Conservation (phyloP, 23 tunicate species). For the Ascidia mentula region DNA sequence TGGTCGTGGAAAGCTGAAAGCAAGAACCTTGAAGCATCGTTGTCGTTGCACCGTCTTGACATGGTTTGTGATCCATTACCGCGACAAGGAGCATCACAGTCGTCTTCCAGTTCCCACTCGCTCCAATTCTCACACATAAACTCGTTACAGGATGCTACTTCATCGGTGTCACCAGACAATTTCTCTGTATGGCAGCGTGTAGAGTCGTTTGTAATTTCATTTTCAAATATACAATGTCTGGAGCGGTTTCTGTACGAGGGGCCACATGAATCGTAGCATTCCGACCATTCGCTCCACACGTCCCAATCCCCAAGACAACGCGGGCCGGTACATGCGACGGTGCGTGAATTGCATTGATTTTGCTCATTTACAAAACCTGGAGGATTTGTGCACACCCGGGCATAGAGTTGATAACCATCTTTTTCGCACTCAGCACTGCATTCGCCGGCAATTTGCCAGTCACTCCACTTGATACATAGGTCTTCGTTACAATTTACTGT, state of each 20-base stretch:
- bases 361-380: neutral
- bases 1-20: neutral
- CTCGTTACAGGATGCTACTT: slow-evolving; percentile 11
- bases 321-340: slow-evolving; percentile 5
- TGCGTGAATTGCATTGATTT: neutral
- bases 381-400: slow-evolving; percentile 12
- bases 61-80: neutral
- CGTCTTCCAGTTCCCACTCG: slow-evolving; percentile 12
- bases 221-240: slow-evolving; percentile 29
- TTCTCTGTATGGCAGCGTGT: neutral
- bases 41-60: slow-evolving; percentile 12
- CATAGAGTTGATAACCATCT: neutral
- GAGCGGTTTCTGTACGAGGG: slow-evolving; percentile 16
- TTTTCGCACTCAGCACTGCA: slow-evolving; percentile 34
- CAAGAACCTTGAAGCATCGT: neutral
- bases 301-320: slow-evolving; percentile 37
- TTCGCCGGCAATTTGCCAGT: slow-evolving; percentile 9
- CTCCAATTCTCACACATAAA: slow-evolving; percentile 26
- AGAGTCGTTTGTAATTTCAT: neutral
- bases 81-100: slow-evolving; percentile 32
- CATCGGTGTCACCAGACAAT: neutral
- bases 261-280: slow-evolving; percentile 27
- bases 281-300: slow-evolving; percentile 31
- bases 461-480: slow-evolving; percentile 26
- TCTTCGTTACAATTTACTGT: slow-evolving; percentile 11